Evolutionary conservation across 2,797 vertebrate species (phyloP).

Genomic region (Balearica regulorum): DNA sequence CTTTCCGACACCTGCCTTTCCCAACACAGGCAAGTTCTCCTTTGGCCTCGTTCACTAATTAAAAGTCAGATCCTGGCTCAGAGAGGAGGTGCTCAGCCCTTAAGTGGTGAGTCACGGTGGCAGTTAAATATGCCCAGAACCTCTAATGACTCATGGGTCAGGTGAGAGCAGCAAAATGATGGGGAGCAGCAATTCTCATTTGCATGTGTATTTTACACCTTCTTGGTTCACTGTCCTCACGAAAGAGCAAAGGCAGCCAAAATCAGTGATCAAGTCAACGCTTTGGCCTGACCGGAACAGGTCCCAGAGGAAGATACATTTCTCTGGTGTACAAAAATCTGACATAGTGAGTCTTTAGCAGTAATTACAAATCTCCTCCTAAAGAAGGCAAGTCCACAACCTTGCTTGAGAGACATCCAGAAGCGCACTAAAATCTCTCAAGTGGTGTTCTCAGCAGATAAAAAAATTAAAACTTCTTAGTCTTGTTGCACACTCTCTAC

Average conservation of each 20-base stretch:
- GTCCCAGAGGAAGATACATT: not conserved
- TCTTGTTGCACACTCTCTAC: not conserved
- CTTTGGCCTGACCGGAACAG: not conserved
- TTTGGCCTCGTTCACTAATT: not conserved
- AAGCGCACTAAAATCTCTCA: not conserved
- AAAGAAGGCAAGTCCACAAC: not conserved
- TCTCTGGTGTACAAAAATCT: not conserved
- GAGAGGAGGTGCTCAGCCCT: not conserved
- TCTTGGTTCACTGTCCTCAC: not conserved
- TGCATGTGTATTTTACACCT: not conserved
- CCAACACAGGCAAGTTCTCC: not conserved
- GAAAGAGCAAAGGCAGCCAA: not conserved
- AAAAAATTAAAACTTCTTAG: not conserved
- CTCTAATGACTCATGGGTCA: constrained; percentile 54
- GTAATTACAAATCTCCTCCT: not conserved
- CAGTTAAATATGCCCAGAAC: not conserved
- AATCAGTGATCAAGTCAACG: not conserved
- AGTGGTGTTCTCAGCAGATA: not conserved
- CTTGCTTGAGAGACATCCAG: not conserved
- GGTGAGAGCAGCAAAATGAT: constrained; percentile 4
- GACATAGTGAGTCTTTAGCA: not conserved
- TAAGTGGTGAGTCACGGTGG: constrained; percentile 40
- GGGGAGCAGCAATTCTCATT: not conserved
- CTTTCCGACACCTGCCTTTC: not conserved
- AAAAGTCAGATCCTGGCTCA: not conserved